Evolutionary conservation across 2,113 vertebrate genomes (phyloP).

Genomic region (Ahaetulla prasina): DNA sequence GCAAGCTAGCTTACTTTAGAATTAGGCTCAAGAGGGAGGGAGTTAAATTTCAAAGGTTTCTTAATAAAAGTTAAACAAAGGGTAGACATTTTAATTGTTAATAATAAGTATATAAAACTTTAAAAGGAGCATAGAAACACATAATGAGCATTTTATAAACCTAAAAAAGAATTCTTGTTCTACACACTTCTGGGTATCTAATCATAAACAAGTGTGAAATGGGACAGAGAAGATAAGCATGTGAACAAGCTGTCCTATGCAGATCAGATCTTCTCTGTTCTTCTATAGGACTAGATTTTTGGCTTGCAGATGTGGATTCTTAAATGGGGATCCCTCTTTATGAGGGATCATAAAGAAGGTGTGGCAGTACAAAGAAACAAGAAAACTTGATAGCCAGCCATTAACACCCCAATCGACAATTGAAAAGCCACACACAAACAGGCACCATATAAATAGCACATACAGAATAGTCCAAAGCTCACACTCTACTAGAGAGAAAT

Average conservation of each 20-base stretch:
- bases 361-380: not conserved
- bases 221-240: not conserved
- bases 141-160: no score
- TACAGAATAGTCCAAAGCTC: not conserved
- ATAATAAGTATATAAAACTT: not conserved
- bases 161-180: not conserved
- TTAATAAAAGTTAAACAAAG: not conserved
- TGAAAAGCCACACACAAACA: not conserved
- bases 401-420: not conserved
- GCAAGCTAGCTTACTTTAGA: no score
- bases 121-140: no score
- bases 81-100: not conserved
- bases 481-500: not conserved
- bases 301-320: not conserved
- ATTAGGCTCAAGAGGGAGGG: no score
- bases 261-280: not conserved
- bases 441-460: not conserved
- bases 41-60: not conserved
- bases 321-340: not conserved
- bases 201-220: not conserved
- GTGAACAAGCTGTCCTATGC: not conserved
- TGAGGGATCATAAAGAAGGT: not conserved
- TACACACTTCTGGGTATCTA: not conserved
- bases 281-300: not conserved
- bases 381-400: not conserved